Conservation (phyloP, 2,888 invertebrate species). For the Eupithecia abbreviata region DNA sequence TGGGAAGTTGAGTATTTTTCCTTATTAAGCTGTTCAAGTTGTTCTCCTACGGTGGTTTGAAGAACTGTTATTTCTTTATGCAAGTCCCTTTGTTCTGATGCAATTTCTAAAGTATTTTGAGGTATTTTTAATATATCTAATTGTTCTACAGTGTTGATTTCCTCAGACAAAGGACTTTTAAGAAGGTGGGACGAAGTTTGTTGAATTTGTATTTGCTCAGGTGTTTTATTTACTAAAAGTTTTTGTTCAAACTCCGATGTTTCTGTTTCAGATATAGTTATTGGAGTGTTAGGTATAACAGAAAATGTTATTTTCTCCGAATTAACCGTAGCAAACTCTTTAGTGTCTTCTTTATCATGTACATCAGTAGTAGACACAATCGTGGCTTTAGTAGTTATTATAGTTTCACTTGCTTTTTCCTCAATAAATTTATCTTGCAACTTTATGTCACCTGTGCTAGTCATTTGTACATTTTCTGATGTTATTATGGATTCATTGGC, state of each 20-base stretch:
- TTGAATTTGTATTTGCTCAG: constrained; percentile 56
- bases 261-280: constrained; percentile 86
- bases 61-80: constrained; percentile 71
- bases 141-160: constrained; percentile 74
- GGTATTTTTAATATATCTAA: constrained; percentile 58
- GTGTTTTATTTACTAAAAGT: constrained; percentile 66
- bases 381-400: constrained; percentile 86
- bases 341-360: constrained; percentile 86
- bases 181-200: constrained; percentile 65
- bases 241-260: constrained; percentile 86
- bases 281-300: constrained; percentile 84
- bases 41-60: constrained; percentile 79
- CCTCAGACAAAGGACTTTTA: constrained; percentile 71
- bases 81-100: constrained; percentile 64
- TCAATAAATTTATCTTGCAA: constrained; percentile 76
- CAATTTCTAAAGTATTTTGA: constrained; percentile 55
- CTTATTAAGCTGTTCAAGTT: constrained; percentile 77
- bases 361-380: constrained; percentile 84
- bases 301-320: constrained; percentile 71
- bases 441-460: constrained; percentile 76
- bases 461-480: constrained; percentile 80
- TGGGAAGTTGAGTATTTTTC: constrained; percentile 80
- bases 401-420: constrained; percentile 67
- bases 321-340: constrained; percentile 57
- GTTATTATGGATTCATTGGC: constrained; percentile 85